Conservation (phyloP, 2,113 vertebrate genomes). For the Menura novaehollandiae region DNA sequence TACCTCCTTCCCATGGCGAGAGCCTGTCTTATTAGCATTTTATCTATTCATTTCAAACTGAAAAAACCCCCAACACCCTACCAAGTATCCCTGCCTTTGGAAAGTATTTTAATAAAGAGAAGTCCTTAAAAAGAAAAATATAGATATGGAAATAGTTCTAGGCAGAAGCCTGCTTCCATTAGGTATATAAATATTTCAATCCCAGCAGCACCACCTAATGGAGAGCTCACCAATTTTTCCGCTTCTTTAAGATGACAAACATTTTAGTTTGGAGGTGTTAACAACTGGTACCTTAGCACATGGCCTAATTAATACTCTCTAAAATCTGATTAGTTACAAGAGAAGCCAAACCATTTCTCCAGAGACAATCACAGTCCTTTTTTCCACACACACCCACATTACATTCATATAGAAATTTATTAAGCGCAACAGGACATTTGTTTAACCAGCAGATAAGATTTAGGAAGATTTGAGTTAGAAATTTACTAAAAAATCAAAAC, state of each 20-base stretch:
- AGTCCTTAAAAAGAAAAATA: neutral
- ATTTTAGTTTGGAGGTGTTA: slow-evolving; percentile 20
- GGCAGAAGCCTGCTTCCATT: neutral
- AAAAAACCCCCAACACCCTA: neutral
- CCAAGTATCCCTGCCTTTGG: neutral
- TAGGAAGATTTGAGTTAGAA: neutral
- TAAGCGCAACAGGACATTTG: neutral
- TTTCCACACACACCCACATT: neutral
- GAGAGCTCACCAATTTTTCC: slow-evolving; percentile 23
- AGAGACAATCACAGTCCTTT: neutral
- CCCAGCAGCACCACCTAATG: slow-evolving; percentile 68
- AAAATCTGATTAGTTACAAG: neutral
- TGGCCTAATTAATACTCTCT: neutral
- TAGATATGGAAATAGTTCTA: neutral
- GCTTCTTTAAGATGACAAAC: neutral
- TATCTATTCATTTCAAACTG: neutral
- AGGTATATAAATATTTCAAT: slow-evolving; percentile 33
- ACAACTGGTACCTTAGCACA: slow-evolving; percentile 16
- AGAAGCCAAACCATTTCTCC: neutral
- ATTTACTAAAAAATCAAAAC: neutral
- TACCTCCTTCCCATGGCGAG: neutral
- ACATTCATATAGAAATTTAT: neutral
- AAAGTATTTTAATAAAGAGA: neutral
- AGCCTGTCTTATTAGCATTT: neutral
- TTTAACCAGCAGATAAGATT: neutral